These are phyloP conservation scores for Platygyra sinensis DNA, from an alignment of 64 coral and sea anemone genomes.

Conservation along the genomic window DNA sequence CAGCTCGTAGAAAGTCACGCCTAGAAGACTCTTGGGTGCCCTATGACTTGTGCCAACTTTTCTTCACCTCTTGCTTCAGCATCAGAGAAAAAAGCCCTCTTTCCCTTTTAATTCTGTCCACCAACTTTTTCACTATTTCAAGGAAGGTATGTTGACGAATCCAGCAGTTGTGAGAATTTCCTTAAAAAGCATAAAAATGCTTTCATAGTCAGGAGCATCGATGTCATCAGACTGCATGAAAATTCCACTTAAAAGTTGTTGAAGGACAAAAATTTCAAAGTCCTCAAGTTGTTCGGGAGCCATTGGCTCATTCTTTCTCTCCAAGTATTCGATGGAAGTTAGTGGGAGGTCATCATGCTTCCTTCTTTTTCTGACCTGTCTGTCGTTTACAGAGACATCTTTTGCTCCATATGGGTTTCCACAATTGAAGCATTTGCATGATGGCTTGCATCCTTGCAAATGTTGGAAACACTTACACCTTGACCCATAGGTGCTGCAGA, in stretches of 20 bases:
- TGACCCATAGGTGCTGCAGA: slow-evolving; percentile 38
- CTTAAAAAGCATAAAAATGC: slow-evolving; percentile 37
- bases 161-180: slow-evolving; percentile 16
- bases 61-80: slow-evolving; percentile 12
- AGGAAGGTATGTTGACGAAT: slow-evolving; percentile 17
- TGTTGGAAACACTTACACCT: slow-evolving; percentile 42
- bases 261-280: slow-evolving; percentile 53
- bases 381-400: not conserved
- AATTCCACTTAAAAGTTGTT: slow-evolving; percentile 20
- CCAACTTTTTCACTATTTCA: slow-evolving; percentile 30
- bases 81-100: slow-evolving; percentile 11
- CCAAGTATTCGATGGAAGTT: slow-evolving; percentile 19
- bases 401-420: slow-evolving; percentile 49
- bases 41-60: too few species aligned
- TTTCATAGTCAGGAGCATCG: slow-evolving; percentile 4
- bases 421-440: slow-evolving; percentile 55
- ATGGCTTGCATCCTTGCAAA: slow-evolving; percentile 21
- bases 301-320: slow-evolving; percentile 42
- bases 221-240: not conserved
- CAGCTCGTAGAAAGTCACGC: too few species aligned
- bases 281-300: slow-evolving; percentile 29
- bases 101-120: slow-evolving; percentile 3
- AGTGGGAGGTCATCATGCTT: slow-evolving; percentile 55
- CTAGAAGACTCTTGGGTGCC: too few species aligned
- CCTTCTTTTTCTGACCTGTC: slow-evolving; percentile 42